These are phyloP conservation scores for Phytoseiulus persimilis DNA, from an alignment of 2,888 invertebrate species.

Conservation along the genomic window DNA sequence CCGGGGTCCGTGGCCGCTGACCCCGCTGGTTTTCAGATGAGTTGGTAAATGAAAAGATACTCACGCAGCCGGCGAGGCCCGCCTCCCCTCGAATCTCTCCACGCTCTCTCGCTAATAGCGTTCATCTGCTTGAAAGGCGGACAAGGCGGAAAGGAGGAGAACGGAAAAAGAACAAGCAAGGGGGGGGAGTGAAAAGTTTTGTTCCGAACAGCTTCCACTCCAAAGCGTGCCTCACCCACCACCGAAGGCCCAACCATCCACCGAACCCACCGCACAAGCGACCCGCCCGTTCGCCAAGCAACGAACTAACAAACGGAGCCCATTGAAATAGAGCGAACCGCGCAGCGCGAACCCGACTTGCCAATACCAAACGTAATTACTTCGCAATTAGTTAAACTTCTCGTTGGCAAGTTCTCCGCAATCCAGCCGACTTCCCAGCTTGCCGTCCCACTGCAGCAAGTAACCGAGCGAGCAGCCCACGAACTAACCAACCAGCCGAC, in stretches of 20 bases:
- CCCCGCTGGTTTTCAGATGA: not conserved
- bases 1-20: too few species aligned
- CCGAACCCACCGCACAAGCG: not conserved
- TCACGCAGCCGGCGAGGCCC: not conserved
- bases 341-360: not conserved
- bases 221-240: not conserved
- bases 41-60: not conserved
- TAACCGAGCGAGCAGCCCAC: not conserved
- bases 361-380: not conserved
- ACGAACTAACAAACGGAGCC: not conserved
- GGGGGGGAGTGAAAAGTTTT: not conserved
- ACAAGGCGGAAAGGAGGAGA: not conserved
- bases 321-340: not conserved
- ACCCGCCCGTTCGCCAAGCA: not conserved
- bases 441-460: not conserved
- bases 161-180: not conserved
- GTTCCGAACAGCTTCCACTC: not conserved
- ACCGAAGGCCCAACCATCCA: not conserved
- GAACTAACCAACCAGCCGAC: not conserved
- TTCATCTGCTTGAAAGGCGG: not conserved
- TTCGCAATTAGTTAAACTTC: not conserved
- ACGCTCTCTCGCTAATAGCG: not conserved
- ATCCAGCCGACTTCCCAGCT: not conserved
- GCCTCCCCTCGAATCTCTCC: not conserved
- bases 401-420: not conserved